These are phyloP conservation scores for Mormyrus proboscirostris DNA, from an alignment of 2,797 vertebrate species.

Conservation along the genomic window DNA sequence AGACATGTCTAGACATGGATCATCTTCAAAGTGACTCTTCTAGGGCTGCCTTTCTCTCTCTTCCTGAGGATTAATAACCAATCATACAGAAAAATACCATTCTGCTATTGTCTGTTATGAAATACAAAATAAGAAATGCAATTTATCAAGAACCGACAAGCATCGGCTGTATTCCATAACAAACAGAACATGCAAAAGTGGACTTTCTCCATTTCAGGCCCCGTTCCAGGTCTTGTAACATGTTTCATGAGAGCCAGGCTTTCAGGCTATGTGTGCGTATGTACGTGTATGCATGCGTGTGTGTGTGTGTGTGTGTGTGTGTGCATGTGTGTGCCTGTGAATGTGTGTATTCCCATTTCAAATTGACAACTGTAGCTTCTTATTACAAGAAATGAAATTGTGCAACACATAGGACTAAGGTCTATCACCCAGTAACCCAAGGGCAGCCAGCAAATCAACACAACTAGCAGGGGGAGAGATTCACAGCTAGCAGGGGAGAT, in stretches of 20 bases:
- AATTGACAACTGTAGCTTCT: background rate
- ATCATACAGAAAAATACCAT: background rate
- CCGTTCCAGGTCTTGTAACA: background rate
- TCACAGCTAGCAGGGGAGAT: background rate
- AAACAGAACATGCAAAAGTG: background rate
- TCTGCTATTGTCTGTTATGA: background rate
- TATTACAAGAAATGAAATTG: background rate
- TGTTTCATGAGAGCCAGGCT: background rate
- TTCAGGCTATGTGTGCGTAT: background rate
- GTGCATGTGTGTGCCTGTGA: background rate
- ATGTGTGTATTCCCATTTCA: background rate
- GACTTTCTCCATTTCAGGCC: background rate
- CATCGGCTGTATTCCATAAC: background rate
- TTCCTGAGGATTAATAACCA: background rate
- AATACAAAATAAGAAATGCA: background rate
- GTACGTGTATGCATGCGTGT: background rate
- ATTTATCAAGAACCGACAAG: background rate
- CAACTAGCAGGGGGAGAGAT: background rate
- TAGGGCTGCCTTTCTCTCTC: background rate
- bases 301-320: background rate
- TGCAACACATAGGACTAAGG: background rate
- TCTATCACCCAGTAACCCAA: background rate
- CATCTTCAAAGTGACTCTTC: background rate
- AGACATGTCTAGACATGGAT: background rate
- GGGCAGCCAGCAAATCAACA: background rate